Base-by-base conservation (phyloP, 37 sponge, comb jelly and placozoan genomes). In the Corticium candelabrum region DNA sequence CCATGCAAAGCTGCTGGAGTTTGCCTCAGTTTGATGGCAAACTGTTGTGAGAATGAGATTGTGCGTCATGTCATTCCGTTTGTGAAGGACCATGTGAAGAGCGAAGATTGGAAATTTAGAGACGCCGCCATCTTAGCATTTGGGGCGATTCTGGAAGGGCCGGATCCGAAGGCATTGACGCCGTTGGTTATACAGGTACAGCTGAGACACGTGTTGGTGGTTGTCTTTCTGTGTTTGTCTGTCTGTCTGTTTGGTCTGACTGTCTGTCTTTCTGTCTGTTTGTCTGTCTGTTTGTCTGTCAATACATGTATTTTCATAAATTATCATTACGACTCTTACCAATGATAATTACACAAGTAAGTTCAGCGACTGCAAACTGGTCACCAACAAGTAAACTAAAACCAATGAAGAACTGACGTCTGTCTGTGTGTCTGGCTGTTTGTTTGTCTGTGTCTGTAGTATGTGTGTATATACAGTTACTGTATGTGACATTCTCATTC, bases 1-100 rank as follows among this genome's bases (percentile, higher is more conserved):
- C 99, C 99, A 0, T 92, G 91, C 76, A 99, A 99, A 81, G 99
- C 99, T 5, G 95, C 99, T 41, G 96, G 96, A 0, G 99, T 99
- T 56, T 99, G 99, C 74, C 83, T 99, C 36, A 86, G 87, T 76
- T 82, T 94, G 74, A 88, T 99, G 86, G 87, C 96, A 0, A 62
- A 37, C 37, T 92, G 91, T 72, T 87, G 89, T 73, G 93, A 88
- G 43, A 80, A 99, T 67, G 82, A 78, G 69, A 85, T 98, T 15
- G 84, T 98, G 0, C 72, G 74, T 1, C 56, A 56, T 34, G 87
- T 90, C 21, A 50, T 92, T 37, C 85, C 87, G 11, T 99, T 99
- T 70, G 79, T 91, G 31, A 34, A 72, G 67, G 76, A 86, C 35
- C 57, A 95, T 50, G 78, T 99, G 1, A 38, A 29, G 1, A 84